These are phyloP conservation scores for Panonychus citri DNA, from an alignment of 1,140 invertebrate genomes.

Conservation along the genomic window DNA sequence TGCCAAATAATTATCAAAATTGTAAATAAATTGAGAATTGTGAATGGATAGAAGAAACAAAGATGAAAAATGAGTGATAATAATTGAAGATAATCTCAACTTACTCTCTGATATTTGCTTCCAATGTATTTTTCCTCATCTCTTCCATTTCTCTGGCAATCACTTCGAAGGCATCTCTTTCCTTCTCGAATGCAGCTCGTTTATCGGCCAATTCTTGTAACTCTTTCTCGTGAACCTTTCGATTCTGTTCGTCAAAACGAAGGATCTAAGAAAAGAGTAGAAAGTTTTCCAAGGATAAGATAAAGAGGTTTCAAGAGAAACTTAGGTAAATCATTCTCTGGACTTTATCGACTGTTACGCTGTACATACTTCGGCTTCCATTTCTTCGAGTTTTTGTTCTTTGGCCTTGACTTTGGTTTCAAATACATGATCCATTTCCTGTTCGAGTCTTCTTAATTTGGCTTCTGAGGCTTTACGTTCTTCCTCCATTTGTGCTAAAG, in stretches of 20 bases:
- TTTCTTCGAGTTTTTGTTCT: conserved; percentile 74
- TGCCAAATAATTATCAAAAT: no score
- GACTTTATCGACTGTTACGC: neutral
- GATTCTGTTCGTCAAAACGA: conserved; percentile 41
- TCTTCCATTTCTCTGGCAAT: conserved; percentile 16
- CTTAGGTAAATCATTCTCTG: neutral
- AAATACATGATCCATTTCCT: conserved; percentile 83
- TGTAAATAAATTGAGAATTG: no score
- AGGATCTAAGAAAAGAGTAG: conserved; percentile 27
- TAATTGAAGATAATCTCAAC: conserved; percentile 4
- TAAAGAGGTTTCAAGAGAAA: neutral
- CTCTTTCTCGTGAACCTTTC: conserved; percentile 53
- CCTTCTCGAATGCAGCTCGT: conserved; percentile 54
- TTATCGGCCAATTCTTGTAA: conserved; percentile 74
- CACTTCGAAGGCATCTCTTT: conserved; percentile 32
- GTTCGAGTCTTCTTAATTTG: conserved; percentile 90
- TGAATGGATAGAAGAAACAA: no score
- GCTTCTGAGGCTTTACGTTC: conserved; percentile 82
- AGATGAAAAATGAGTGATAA: no score
- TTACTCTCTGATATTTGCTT: conserved; percentile 17
- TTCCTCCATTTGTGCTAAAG: conserved; percentile 87
- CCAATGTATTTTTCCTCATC: conserved; percentile 14
- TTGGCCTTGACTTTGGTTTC: conserved; percentile 75
- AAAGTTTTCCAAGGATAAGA: neutral
- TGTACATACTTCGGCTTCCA: conserved; percentile 51